Evolutionary conservation across 2,888 invertebrate genomes (phyloP).

Genomic region (Syrista parreyssii): DNA sequence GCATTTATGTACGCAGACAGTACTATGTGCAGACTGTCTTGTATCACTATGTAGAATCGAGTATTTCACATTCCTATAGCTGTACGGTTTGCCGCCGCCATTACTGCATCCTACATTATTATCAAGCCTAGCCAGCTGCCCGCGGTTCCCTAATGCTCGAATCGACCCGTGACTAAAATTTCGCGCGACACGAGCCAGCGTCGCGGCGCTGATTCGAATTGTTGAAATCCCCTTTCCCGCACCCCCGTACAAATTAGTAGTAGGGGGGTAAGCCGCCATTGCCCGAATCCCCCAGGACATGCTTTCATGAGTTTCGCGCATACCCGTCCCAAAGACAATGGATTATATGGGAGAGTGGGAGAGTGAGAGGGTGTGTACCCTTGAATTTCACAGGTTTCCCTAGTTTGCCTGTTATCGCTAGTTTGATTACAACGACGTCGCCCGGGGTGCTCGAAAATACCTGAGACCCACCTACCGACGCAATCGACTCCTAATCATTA

Average conservation of each 20-base stretch:
- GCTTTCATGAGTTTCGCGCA: background rate
- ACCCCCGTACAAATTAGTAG: background rate
- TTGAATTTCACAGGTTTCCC: background rate
- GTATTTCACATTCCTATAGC: background rate
- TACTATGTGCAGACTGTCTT: background rate
- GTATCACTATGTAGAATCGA: background rate
- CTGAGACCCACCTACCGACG: background rate
- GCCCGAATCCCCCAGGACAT: background rate
- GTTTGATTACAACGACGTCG: background rate
- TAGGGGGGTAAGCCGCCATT: background rate
- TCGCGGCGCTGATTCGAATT: background rate
- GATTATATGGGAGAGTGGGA: background rate
- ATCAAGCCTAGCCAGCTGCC: background rate
- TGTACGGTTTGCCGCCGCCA: background rate
- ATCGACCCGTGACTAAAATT: background rate
- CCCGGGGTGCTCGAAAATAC: background rate
- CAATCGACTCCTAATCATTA: background rate
- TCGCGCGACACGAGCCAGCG: background rate
- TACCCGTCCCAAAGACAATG: background rate
- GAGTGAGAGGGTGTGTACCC: background rate
- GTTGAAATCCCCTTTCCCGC: background rate
- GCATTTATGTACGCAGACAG: background rate
- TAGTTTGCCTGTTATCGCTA: background rate
- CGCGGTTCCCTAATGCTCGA: background rate
- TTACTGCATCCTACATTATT: background rate